phyloP scores from a whole-genome alignment of 2,888 invertebrate species.

The Melinaea menophilus region DNA sequence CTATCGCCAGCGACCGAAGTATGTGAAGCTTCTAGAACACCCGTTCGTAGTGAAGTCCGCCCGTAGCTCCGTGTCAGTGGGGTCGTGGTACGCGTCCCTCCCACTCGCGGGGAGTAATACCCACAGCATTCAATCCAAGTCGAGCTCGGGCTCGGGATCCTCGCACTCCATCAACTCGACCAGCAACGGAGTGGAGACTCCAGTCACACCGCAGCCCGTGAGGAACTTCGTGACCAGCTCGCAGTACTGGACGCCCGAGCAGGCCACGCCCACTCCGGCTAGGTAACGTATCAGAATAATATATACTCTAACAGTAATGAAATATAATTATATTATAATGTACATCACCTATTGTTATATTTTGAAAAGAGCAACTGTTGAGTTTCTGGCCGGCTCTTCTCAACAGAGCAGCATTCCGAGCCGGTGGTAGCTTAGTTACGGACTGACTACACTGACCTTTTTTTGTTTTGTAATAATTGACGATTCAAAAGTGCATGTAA shows the following conservation, averaged over 20 bases:
- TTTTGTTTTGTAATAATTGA: no score
- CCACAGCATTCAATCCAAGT: slow-evolving; percentile 37
- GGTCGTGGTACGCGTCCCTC: slow-evolving; percentile 86
- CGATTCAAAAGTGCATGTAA: no score
- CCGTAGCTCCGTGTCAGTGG: slow-evolving; percentile 83
- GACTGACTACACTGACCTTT: no score
- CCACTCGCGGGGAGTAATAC: slow-evolving; percentile 63
- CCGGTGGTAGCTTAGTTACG: no score
- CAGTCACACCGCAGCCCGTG: slow-evolving; percentile 51
- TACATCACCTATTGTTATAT: no score
- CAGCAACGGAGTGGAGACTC: slow-evolving; percentile 33
- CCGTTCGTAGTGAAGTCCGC: slow-evolving; percentile 91
- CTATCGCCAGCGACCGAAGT: slow-evolving; percentile 95
- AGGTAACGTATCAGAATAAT: slow-evolving; percentile 40
- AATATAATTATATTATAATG: no score
- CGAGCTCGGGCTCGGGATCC: slow-evolving; percentile 21
- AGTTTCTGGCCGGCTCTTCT: no score
- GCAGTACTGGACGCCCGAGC: slow-evolving; percentile 64
- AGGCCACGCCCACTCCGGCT: slow-evolving; percentile 63
- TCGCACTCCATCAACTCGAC: slow-evolving; percentile 28
- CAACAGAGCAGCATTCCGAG: no score
- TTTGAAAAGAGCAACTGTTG: no score
- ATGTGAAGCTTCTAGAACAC: slow-evolving; percentile 92
- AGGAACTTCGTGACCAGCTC: slow-evolving; percentile 65
- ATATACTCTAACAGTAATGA: no score